Evolutionary conservation across 2,797 vertebrate genomes (phyloP), one percentile per base, ranked within the genome.

Genomic region (Vultur gryphus): DNA sequence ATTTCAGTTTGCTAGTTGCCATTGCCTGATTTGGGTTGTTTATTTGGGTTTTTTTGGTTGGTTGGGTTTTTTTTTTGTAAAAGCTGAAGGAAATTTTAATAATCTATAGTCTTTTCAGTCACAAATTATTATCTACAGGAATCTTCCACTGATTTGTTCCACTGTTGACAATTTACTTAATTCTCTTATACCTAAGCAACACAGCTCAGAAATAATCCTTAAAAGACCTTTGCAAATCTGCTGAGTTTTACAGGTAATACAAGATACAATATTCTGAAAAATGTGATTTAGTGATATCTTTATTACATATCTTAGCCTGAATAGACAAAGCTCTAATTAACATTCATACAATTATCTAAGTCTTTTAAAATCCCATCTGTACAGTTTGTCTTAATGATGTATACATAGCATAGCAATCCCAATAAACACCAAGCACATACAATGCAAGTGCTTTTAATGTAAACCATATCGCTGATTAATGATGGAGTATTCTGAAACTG

Each of bases 341-440:
- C 79, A 93, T 96, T 95, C 89, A 69, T 92, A 92, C 58, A 95
- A 92, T 96, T 94, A 91, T 93, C 89, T 91, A 89, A 73, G 72
- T 83, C 82, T 97, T 94, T 94, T 88, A 94, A 96, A 95, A 92
- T 91, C 87, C 85, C 84, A 84, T 95, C 92, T 96, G 89, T 88
- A 94, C 71, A 70, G 51, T 90, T 95, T 83, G n/a, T 95, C 82
- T 89, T 96, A 97, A 90, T 95, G 75, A 93, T 86, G 54, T 91
- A 62, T 93, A 84, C 41, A 39, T 84, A 81, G 46, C 25, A 16
- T 62, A 84, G 72, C 66, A 86, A 78, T 84, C 83, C 72, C 51
- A 78, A 29, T 95, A 96, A 96, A 96, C 84, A 90, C 46, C 57
- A 91, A 89, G 61, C 55, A 76, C 43, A 88, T 48, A 77, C 55